Evolutionary conservation across 2,113 vertebrate genomes (phyloP), one percentile per base, ranked within the genome.

Genomic region (Phoenicopterus ruber): DNA sequence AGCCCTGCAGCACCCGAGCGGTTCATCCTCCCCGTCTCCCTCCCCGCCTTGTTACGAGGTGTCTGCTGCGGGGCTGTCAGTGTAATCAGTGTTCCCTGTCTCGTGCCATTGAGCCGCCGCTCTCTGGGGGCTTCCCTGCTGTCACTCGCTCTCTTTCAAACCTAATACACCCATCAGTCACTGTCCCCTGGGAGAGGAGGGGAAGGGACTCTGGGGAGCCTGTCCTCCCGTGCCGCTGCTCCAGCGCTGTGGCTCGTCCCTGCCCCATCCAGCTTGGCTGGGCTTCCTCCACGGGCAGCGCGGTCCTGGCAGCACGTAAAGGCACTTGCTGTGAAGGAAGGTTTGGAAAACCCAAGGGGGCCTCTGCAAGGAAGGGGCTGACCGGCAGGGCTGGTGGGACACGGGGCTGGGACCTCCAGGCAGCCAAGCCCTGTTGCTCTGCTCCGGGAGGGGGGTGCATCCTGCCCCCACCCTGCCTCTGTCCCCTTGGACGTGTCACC

Each of bases 231-330:
- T 0, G 2, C 24, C 1, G 2, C 63, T n/a, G 19, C 36, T 62
- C 44, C 31, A 16, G 49, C 0, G 0, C 36, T 24, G 47, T 5
- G 63, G 17, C 47, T 88, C 11, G 1, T 47, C 65, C 50, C 63
- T 44, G 28, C 76, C 46, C 59, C 22, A 11, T 22, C 69, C 57
- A 26, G 66, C 66, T 28, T 22, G 12, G n/a, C 34, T 34, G 80
- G 47, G 34, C 29, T 81, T 52, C 40, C 25, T 40, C 26, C 8
- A 4, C 0, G 3, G 55, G 40, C 81, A 76, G 63, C 2, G 5
- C 3, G 0, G 1, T 61, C 61, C 67, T 44, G 81, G 34, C 20
- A 67, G 52, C 0, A 1, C 26, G 31, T 1, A 5, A 34, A 65
- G 32, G 24, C 26, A 40, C 34, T 7, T 22, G 17, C 7, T 16